phyloP scores from a whole-genome alignment of 2,888 invertebrate genomes.

The Dioctria linearis region DNA sequence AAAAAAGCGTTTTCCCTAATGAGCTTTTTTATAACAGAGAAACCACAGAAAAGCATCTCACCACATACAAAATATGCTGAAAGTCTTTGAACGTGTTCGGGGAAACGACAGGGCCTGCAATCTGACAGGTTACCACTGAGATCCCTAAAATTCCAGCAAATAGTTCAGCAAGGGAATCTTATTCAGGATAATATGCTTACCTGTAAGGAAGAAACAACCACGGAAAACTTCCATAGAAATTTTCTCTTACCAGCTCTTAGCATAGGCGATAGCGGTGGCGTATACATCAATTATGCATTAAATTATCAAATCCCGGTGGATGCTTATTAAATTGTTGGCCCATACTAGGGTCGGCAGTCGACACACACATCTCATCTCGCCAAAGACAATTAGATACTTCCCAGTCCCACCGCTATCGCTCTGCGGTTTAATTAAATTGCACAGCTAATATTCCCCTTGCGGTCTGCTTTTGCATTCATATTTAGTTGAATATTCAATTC shows the following conservation, averaged over 20 bases:
- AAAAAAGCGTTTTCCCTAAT: constrained; percentile 43
- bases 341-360: not conserved
- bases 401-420: constrained; percentile 33
- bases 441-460: constrained; percentile 35
- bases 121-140: constrained; percentile 4
- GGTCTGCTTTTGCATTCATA: constrained; percentile 5
- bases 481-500: constrained; percentile 28
- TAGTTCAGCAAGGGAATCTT: not conserved
- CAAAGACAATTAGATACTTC: constrained; percentile 23
- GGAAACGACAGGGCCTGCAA: constrained; percentile 4
- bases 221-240: not conserved
- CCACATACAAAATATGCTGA: constrained; percentile 20
- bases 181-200: constrained; percentile 8
- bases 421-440: constrained; percentile 49
- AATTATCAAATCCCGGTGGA: constrained; percentile 40
- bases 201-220: not conserved
- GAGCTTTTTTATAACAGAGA: constrained; percentile 36
- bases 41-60: constrained; percentile 22
- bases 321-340: constrained; percentile 39
- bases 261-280: not conserved
- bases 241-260: not conserved
- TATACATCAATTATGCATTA: constrained; percentile 41
- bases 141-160: constrained; percentile 15
- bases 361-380: not conserved
- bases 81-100: constrained; percentile 25